Evolutionary conservation across 1,140 invertebrate species (phyloP), one percentile per base, ranked within the genome.

Genomic region (Solenopsis invicta): DNA sequence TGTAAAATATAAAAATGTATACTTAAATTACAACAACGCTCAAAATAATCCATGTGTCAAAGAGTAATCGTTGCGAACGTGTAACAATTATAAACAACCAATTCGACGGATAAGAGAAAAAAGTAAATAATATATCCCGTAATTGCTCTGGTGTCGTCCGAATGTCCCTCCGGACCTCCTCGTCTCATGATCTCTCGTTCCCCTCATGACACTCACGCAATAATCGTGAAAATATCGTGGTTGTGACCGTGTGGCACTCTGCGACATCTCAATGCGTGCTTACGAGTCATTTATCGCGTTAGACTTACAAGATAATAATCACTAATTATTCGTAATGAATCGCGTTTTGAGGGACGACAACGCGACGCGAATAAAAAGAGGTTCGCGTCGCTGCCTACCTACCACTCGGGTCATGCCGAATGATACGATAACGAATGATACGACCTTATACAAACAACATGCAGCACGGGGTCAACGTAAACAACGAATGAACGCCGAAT

Each of bases 241-340:
- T 41, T 41, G 41, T 6, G 16, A 64, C n/a, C 64, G 4, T 34
- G 10, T 3, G 10, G 1, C 10, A 66, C 18, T 18, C 10, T 12
- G 10, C 37, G 64, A 21, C 64, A 66, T 4, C 24, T 41, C 24
- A 34, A 41, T 64, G 29, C 61, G 61, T 41, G 64, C 18, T 21
- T 41, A 13, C 37, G 37, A 66, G 64, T 66, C 18, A 9, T 66
- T 66, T 21, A 66, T 41, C 64, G 64, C 13, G 34, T 21, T 64
- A 64, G 34, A 64, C 8, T 29, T 34, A 64, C 34, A 10, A 18
- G 64, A 21, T 66, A 41, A 66, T 64, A 64, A 64, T 64, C 61
- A 37, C 61, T 66, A 37, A 66, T 66, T 66, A 41, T 66, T 66
- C 64, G 64, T 66, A 66, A 41, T 41, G 37, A 66, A 66, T 66